Base-by-base conservation (phyloP, 1,140 invertebrate genomes). In the Euwallacea fornicatus region DNA sequence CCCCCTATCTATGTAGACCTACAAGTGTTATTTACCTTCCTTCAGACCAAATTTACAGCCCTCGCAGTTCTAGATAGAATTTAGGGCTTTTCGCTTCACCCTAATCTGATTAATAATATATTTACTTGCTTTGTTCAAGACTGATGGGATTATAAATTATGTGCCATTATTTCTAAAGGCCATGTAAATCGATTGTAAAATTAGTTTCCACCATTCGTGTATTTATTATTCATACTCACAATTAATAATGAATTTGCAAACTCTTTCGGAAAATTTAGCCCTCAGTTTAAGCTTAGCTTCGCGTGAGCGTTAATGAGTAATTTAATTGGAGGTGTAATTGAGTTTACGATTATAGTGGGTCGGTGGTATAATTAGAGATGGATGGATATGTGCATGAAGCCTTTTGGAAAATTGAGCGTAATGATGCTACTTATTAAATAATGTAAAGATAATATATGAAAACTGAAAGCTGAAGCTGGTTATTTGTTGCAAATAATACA, bases 101-200 rank as follows among this genome's bases (percentile, higher is more conserved):
- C 6, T 50, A 50, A 50, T 50, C 46, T 50, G 46, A 50, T 50
- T 50, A 50, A 50, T 50, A 50, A 50, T 50, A 13, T 50, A 50
- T 50, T 50, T 13, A 13, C 46, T 50, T 50, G 9, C 46, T 50
- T 50, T 50, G 46, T 50, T 13, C 9, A 6, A 50, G 46, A 13
- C 46, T 50, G 46, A 50, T 50, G 46, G 46, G 46, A 50, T 50
- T 50, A 50, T 50, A 50, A 50, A 50, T 50, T 50, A 50, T 50
- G 46, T 50, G 9, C 46, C 46, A 13, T 50, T 50, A 50, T 50
- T 50, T 50, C 13, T 33, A 10, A 13, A 50, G 46, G 9, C 13
- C 2, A 50, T 50, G 46, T 50, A 50, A 50, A 50, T 50, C 46
- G 13, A 11, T 50, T 50, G 2, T 50, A 50, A 50, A 50, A 50